A percentile compares a stretch with the other conserved stretches of the same genome.
phyloP scores from a whole-genome alignment of 2,888 invertebrate genomes.

The Magallana nippona region DNA sequence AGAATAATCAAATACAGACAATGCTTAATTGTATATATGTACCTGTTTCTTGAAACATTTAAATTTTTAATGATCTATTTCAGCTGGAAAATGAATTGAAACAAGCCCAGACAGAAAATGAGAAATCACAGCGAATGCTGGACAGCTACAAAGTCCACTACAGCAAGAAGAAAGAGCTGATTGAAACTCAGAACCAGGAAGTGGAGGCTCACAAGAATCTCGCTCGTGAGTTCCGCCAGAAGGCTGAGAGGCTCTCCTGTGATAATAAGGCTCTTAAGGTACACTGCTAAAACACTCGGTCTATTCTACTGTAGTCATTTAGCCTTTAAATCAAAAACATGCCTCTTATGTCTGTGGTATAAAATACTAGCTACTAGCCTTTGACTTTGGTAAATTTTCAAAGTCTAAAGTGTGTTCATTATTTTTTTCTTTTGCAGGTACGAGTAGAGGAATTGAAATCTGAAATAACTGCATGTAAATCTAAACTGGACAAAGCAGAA shows the following conservation, averaged over 20 bases:
- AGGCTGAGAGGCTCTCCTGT: constrained; percentile 51
- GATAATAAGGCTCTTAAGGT: constrained; percentile 32
- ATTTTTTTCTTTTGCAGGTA: constrained; percentile 8
- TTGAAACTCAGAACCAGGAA: constrained; percentile 55
- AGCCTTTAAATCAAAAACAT: too few species aligned
- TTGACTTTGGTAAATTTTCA: neutral
- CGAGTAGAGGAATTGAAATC: constrained; percentile 34
- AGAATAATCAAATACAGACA: too few species aligned
- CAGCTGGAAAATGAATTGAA: constrained; percentile 56
- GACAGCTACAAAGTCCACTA: constrained; percentile 60
- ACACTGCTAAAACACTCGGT: neutral
- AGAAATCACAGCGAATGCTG: constrained; percentile 54
- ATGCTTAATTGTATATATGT: too few species aligned
- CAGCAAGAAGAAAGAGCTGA: constrained; percentile 64
- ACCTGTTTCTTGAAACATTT: neutral
- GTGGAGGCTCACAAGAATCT: constrained; percentile 43
- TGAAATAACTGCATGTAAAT: constrained; percentile 32
- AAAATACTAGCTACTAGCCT: too few species aligned
- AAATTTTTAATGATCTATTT: constrained; percentile 32
- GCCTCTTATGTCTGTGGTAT: too few species aligned
- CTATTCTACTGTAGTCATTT: too few species aligned
- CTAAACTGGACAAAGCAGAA: constrained; percentile 36
- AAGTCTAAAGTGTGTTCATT: neutral
- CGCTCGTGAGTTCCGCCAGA: constrained; percentile 48
- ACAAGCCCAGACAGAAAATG: constrained; percentile 50